Evolutionary conservation across 2,797 vertebrate species (phyloP), one percentile per base, ranked within the genome.

Genomic region (Sebastes cheni): DNA sequence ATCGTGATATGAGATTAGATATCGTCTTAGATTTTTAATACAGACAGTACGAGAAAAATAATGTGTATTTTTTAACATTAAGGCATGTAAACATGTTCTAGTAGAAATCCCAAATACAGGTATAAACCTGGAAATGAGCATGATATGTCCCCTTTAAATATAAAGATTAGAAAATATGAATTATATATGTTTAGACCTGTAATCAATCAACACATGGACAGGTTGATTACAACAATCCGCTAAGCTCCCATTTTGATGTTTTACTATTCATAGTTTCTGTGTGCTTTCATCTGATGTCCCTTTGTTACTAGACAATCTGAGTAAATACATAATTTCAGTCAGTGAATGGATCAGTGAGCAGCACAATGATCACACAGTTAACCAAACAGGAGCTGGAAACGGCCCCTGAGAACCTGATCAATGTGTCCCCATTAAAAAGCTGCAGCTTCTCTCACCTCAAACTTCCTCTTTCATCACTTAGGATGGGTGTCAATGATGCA

Each of bases 271-370:
- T 30, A 20, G 25, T 7, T 29, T 25, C 7, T 32, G 54, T 60
- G 64, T 36, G 77, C 59, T 64, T 75, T 83, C 71, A 69, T 29
- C 65, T 83, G 75, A 61, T 52, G 54, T 74, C 69, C 54, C 32
- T 80, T 68, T 77, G 78, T 66, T 80, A 42, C 29, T 4, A 30
- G 58, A 56, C 8, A 69, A 75, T 72, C 52, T 73, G 60, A 3
- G 67, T 69, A 86, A 89, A 90, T 32, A 75, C 55, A 55, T 75
- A 30, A 76, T 76, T 81, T 66, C 69, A 78, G 69, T 23, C 67
- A 65, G 72, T n/a, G 82, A 86, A 74, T 6, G 64, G 62, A 82
- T 88, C 79, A 78, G 64, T 32, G 85, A 85, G 64, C 85, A 73
- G 81, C 74, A 80, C 87, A 67, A 70, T 62, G 79, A 86, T 76